Conservation (phyloP, 2,797 vertebrate species). For the Phalanger gymnotis region DNA sequence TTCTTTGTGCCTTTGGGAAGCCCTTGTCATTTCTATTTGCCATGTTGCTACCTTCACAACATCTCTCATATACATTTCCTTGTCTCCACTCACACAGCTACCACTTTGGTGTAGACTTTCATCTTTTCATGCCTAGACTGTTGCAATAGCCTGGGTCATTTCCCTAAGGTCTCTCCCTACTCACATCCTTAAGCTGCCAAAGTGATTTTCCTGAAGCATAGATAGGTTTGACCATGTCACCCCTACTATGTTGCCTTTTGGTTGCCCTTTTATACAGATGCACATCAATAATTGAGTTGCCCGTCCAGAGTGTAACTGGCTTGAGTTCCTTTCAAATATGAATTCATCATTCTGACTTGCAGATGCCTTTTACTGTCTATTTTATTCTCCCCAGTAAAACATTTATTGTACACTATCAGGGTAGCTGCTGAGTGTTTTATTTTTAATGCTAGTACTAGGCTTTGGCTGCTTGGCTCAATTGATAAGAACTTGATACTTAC, state of each 20-base stretch:
- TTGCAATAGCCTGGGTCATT: background rate
- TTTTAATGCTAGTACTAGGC: background rate
- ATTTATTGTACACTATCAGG: background rate
- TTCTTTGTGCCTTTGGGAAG: background rate
- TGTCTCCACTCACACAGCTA: background rate
- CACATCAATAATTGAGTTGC: background rate
- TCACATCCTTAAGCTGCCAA: background rate
- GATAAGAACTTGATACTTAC: background rate
- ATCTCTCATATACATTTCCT: background rate
- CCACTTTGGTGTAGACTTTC: background rate
- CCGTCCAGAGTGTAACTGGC: background rate
- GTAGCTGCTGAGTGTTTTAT: background rate
- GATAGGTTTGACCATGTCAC: background rate
- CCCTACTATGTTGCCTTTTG: background rate
- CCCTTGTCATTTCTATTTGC: background rate
- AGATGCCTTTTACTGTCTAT: background rate
- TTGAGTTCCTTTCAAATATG: background rate
- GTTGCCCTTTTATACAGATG: background rate
- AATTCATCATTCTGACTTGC: background rate
- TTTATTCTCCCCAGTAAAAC: background rate
- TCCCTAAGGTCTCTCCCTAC: background rate
- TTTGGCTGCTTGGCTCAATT: background rate
- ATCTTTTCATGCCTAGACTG: background rate
- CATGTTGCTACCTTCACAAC: background rate
- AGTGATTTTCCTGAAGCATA: background rate